Evolutionary conservation across 1,140 invertebrate genomes (phyloP), one percentile per base, ranked within the genome.

Genomic region (Oryctes rhinoceros): DNA sequence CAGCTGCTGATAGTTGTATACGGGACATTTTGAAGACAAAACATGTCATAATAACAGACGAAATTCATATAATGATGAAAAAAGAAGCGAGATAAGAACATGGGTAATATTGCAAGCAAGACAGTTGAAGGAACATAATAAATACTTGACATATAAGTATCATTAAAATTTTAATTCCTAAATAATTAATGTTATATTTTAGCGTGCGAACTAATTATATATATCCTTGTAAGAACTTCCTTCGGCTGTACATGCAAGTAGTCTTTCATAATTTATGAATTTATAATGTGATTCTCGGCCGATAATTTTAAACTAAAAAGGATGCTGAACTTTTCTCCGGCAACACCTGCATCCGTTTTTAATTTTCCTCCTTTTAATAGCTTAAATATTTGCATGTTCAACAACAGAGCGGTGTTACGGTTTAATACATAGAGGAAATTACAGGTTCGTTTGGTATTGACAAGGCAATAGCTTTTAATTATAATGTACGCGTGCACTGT

Each of bases 221-320:
- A 71, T 71, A 71, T 35, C 24, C 35, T 37, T 71, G 6, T 37
- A 30, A 30, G 15, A 62, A 62, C 65, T 71, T 71, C 65, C 65
- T 71, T 35, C 35, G 20, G 9, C 18, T 2, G 24, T 35, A 71
- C 65, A 71, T 37, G 65, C 65, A 30, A 71, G 65, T 9, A 35
- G 65, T 37, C 18, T 71, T 71, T 71, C 15, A 37, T 71, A 71
- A 71, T 71, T 71, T 24, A 71, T 71, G 65, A 71, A 71, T 71
- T 71, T 71, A 71, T 71, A 71, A 71, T 71, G 65, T 37, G 35
- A 71, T 71, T 71, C 35, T 37, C 65, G 24, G 20, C 18, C 65
- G 65, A 71, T 71, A 71, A 71, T 71, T 30, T 71, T 71, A 71
- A 71, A 71, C 65, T 10, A 71, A 71, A 71, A 71, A 71, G 65